Conservation (phyloP, 2,888 invertebrate genomes). For the Tetramorium bicarinatum region DNA sequence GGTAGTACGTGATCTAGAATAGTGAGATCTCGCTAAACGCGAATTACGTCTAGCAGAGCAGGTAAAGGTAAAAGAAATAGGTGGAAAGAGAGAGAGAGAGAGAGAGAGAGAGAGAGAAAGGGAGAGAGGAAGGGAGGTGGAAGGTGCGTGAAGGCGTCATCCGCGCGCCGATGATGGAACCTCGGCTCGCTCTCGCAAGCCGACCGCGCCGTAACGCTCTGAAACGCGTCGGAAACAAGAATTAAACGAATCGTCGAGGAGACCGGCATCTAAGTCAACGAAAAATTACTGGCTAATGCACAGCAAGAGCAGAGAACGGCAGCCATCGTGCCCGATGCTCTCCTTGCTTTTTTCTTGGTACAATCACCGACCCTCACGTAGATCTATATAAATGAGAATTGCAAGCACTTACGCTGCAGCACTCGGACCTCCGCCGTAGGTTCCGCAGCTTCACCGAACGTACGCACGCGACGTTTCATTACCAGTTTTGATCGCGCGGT, state of each 20-base stretch:
- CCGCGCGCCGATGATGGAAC: conserved; percentile 22
- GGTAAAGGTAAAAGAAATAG: background rate
- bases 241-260: conserved; percentile 67
- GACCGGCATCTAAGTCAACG: conserved; percentile 65
- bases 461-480: conserved; percentile 12
- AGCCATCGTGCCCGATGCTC: conserved; percentile 64
- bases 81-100: background rate
- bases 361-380: conserved; percentile 76
- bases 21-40: background rate
- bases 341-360: conserved; percentile 77
- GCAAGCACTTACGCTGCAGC: conserved; percentile 65
- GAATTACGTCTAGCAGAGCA: conserved; percentile 19
- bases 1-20: conserved; percentile 49
- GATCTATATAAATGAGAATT: conserved; percentile 80
- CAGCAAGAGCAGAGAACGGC: conserved; percentile 72
- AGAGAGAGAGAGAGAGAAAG: background rate
- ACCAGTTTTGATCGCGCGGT: background rate
- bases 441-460: conserved; percentile 67
- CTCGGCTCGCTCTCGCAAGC: conserved; percentile 52
- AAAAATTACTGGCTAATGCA: conserved; percentile 76
- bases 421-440: conserved; percentile 79
- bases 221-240: conserved; percentile 79
- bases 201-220: conserved; percentile 83
- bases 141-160: conserved; percentile 19
- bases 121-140: background rate